Base-by-base conservation (phyloP, 2,888 invertebrate species). In the Phyto melanocephala region DNA sequence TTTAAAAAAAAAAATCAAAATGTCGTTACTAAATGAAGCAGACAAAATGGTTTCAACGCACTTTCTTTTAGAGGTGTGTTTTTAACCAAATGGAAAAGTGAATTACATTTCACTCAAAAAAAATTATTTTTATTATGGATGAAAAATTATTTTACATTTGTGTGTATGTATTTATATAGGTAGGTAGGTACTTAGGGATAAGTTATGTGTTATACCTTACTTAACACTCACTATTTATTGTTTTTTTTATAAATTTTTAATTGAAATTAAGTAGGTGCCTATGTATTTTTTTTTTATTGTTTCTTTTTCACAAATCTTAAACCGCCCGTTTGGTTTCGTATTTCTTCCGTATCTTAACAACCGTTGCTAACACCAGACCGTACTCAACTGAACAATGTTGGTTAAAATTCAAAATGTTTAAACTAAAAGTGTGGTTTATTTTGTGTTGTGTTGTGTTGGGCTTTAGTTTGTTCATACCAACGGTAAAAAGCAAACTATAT, bases 361-460 rank as follows among this genome's bases (percentile, higher is more conserved):
- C 83, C 67, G 74, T 71, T 68, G 81, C 11, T 78, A 67, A 83
- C 81, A 79, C 83, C 83, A 68, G 82, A 84, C 86, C 85, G 85
- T 62, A 83, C 70, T 84, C 85, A 84, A 86, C 85, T 86, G 70
- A 84, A 65, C 45, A 52, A 45, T 58, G 45, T 74, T 74, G 50
- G 10, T 60, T 72, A 60, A 78, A 72, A n/a, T 52, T 20, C 56
- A 28, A 28, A 70, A 58, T 71, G 70, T 79, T 68, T 78, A 74
- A 78, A 70, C 68, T 56, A 63, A 60, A 60, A 58, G 58, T 75
- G 65, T 63, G 37, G 5, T 56, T 28, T 28, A 6, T 28, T 28
- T 28, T 28, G 28, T 6, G 6, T 52, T 62, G 50, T 63, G 62
- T 71, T 71, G 62, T n/a, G 62, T 3, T 6, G 17, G 20, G 22